These are phyloP conservation scores for Desoria tigrina DNA, from an alignment of 2,888 invertebrate species.

Conservation along the genomic window DNA sequence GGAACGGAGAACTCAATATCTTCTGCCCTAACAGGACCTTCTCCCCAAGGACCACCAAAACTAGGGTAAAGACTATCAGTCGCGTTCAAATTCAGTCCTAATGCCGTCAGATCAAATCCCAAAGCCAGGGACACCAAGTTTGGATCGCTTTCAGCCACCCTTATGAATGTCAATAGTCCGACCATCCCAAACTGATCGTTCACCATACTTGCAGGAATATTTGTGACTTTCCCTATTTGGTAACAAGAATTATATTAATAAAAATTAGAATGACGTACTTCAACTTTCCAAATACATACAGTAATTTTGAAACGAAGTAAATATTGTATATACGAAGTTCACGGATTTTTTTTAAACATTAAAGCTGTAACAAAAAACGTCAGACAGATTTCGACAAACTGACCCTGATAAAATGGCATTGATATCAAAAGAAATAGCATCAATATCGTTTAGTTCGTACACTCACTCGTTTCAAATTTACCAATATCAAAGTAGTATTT, in stretches of 20 bases:
- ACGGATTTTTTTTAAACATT: too few relatives aligned
- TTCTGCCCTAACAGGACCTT: conserved; percentile 95
- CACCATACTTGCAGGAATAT: conserved; percentile 98
- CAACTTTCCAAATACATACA: too few relatives aligned
- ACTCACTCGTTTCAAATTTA: too few relatives aligned
- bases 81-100: conserved; percentile 97
- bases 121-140: conserved; percentile 94
- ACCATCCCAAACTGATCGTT: conserved; percentile 99
- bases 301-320: too few relatives aligned
- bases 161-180: conserved; percentile 94
- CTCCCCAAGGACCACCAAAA: conserved; percentile 99
- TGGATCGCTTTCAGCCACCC: conserved; percentile 96
- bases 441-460: too few relatives aligned
- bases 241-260: conserved; percentile 34
- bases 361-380: not conserved
- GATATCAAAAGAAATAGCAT: too few relatives aligned
- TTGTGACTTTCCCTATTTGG: conserved; percentile 91
- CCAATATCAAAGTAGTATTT: too few relatives aligned
- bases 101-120: conserved; percentile 95
- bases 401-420: too few relatives aligned
- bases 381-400: not conserved
- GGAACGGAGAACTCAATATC: conserved; percentile 98
- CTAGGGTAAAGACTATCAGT: conserved; percentile 97
- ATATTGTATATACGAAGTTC: too few relatives aligned
- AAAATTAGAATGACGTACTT: too few relatives aligned